These are phyloP conservation scores for Lordiphosa andalusiaca DNA, from an alignment of 2,888 invertebrate species.

Conservation along the genomic window DNA sequence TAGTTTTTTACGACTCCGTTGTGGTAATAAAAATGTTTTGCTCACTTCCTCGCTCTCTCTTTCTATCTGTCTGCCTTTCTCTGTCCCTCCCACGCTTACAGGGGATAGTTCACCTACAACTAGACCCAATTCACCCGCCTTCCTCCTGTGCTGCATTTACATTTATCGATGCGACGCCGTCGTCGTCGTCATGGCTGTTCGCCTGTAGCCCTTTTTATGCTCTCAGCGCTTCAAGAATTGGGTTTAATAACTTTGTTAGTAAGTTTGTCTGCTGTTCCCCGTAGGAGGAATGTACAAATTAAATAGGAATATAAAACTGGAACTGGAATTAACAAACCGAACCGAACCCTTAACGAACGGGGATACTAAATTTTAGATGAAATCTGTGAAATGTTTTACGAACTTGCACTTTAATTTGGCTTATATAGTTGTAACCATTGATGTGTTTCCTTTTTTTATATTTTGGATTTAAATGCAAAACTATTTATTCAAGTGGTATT, in stretches of 20 bases:
- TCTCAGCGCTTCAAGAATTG: slow-evolving; percentile 18
- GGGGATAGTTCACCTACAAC: slow-evolving; percentile 41
- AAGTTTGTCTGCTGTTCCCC: slow-evolving; percentile 1
- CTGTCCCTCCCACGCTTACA: slow-evolving; percentile 32
- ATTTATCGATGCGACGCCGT: slow-evolving; percentile 61
- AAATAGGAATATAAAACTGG: neutral
- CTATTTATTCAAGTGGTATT: neutral
- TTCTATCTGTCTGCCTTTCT: slow-evolving; percentile 9
- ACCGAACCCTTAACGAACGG: no score
- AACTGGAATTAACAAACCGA: no score
- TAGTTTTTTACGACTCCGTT: slow-evolving; percentile 76
- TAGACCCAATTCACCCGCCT: slow-evolving; percentile 16
- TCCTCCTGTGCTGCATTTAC: slow-evolving; percentile 51
- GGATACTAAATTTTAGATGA: no score
- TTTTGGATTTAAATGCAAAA: no score
- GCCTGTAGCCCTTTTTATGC: slow-evolving; percentile 11
- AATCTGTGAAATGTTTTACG: no score
- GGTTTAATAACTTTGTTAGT: slow-evolving; percentile 38
- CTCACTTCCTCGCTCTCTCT: slow-evolving; percentile 32
- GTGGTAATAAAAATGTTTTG: slow-evolving; percentile 71
- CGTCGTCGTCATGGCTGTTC: slow-evolving; percentile 16
- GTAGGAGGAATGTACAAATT: neutral
- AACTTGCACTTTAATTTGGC: no score
- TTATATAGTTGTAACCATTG: no score
- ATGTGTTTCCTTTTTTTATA: no score